Evolutionary conservation across 2,888 invertebrate genomes (phyloP).

Genomic region (Drosophila quinaria): DNA sequence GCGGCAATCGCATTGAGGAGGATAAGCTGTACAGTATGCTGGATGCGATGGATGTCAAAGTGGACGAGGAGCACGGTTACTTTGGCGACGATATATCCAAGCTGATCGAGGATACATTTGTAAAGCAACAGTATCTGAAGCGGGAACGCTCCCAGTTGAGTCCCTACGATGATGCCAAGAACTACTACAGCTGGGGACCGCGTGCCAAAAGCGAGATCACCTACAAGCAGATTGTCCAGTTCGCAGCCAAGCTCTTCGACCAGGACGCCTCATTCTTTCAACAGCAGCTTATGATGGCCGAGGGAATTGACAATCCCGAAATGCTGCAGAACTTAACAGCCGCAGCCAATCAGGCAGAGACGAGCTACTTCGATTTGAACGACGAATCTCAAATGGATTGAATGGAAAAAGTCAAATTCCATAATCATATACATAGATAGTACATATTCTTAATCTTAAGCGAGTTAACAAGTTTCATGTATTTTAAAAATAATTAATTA

Average conservation of each 20-base stretch:
- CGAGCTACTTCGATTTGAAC: conserved; percentile 5
- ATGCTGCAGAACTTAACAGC: not conserved
- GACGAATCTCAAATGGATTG: not conserved
- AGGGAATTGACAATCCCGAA: conserved; percentile 29
- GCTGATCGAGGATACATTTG: conserved; percentile 63
- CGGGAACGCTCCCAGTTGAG: conserved; percentile 54
- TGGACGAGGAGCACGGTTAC: conserved; percentile 64
- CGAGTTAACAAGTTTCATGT: conserved; percentile 26
- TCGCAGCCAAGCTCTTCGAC: conserved; percentile 50
- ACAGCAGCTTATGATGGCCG: conserved; percentile 50
- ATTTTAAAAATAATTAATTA: conserved; percentile 25
- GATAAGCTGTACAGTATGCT: conserved; percentile 51
- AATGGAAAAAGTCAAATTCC: not conserved
- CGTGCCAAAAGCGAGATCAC: conserved; percentile 61
- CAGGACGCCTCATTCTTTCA: conserved; percentile 44
- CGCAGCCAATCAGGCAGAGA: not conserved
- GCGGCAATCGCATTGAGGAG: conserved; percentile 59
- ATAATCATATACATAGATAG: too few relatives aligned
- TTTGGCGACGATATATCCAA: conserved; percentile 56
- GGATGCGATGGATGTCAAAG: conserved; percentile 30
- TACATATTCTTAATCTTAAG: not conserved
- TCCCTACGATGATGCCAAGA: conserved; percentile 56
- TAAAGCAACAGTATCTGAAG: conserved; percentile 60
- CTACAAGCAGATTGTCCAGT: conserved; percentile 48
- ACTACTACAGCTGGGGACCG: conserved; percentile 54